Evolutionary conservation across 2,888 invertebrate genomes (phyloP), one percentile per base, ranked within the genome.

Genomic region (Myathropa florea): DNA sequence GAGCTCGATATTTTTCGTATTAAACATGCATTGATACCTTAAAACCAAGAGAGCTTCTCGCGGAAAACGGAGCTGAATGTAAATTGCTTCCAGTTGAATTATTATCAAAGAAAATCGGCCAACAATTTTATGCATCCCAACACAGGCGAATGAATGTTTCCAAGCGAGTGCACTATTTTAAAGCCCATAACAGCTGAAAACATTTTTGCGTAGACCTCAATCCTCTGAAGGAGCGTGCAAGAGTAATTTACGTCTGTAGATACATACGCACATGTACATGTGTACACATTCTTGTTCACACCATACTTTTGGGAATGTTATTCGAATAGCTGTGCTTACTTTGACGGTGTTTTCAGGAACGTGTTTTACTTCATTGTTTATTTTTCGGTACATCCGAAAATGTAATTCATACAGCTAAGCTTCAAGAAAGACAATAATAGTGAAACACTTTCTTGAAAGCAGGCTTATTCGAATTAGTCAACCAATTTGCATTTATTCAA

Each of bases 81-180:
- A 81, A 85, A 85, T 85, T 85, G 84, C 84, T 85, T 85, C 77
- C 81, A 77, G 81, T 81, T 85, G 84, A 85, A 68, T 85, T 81
- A 85, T 63, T 81, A 77, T 85, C 84, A 85, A 85, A 85, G 84
- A 77, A 85, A 85, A 85, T 85, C 77, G 72, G 76, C 76, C 84
- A 81, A 77, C 84, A 81, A 85, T 85, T 85, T 85, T 77, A 81
- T 85, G 84, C 81, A 81, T 81, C 77, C 67, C 26, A 76, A 85
- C 72, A 85, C 84, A 85, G 68, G 76, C 81, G 84, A 72, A 81
- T 81, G 84, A 77, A 76, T 85, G 76, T 85, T 85, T 85, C 72
- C 84, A 77, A 85, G 46, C 84, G 81, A 64, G 39, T 85, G 84
- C 84, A 81, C 76, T 81, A 63, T 81, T 85, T 85, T 85, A 77